These are phyloP conservation scores for Drosophila pandora DNA, from an alignment of 1,140 invertebrate genomes.

Conservation along the genomic window DNA sequence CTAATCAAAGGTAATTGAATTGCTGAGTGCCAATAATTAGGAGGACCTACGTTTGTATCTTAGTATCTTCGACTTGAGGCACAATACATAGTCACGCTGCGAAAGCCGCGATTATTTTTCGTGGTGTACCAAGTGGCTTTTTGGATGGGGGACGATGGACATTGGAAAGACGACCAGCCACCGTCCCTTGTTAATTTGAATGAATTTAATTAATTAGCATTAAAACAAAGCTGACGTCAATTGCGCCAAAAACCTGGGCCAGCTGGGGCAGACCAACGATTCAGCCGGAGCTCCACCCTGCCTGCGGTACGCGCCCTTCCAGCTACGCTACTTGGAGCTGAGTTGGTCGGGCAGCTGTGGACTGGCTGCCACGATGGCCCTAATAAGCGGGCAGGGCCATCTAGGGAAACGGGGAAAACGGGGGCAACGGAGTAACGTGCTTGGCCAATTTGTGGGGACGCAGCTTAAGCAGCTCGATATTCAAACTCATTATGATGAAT, in stretches of 20 bases:
- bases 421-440: slow-evolving; percentile 8
- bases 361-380: slow-evolving; percentile 24
- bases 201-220: slow-evolving; percentile 80
- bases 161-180: slow-evolving; percentile 14
- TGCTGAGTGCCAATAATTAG: not conserved
- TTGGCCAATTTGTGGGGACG: slow-evolving; percentile 59
- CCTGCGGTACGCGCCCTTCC: not conserved
- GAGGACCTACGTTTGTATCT: too few relatives aligned
- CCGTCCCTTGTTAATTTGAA: slow-evolving; percentile 67
- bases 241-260: slow-evolving; percentile 37
- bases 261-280: not conserved
- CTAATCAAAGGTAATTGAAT: too few relatives aligned
- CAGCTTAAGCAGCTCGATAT: slow-evolving; percentile 61
- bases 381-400: slow-evolving; percentile 53
- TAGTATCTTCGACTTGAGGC: too few relatives aligned
- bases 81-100: not conserved
- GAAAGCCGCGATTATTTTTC: not conserved
- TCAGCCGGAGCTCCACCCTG: not conserved
- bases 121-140: slow-evolving; percentile 3
- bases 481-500: slow-evolving; percentile 67
- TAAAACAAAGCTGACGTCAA: slow-evolving; percentile 79
- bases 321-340: not conserved
- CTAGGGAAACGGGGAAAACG: slow-evolving; percentile 8
- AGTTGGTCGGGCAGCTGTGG: slow-evolving; percentile 25
- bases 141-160: not conserved